phyloP scores from a whole-genome alignment of 2,888 invertebrate genomes.

The Lasiommata megera region DNA sequence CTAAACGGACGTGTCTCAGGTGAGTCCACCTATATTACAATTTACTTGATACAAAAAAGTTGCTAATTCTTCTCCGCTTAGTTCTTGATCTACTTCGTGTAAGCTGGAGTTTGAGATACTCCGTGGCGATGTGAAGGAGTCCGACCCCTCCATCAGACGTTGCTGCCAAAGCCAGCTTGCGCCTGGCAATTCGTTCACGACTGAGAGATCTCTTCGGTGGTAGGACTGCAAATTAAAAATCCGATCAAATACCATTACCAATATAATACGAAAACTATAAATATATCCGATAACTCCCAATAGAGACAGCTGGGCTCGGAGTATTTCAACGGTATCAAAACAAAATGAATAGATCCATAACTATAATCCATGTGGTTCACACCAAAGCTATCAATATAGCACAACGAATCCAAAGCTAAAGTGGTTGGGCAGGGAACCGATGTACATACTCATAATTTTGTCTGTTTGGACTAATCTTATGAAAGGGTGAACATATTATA shows the following conservation, averaged over 20 bases:
- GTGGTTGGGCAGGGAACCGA: no score
- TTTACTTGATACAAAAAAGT: conserved; percentile 86
- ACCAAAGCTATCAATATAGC: no score
- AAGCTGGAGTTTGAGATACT: conserved; percentile 89
- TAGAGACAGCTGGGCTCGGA: no score
- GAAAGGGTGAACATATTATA: no score
- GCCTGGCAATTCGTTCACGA: conserved; percentile 64
- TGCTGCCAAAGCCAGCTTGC: conserved; percentile 61
- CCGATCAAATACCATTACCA: not conserved
- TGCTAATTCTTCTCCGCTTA: conserved; percentile 85
- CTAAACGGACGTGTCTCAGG: conserved; percentile 67
- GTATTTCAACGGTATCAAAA: no score
- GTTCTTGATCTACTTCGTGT: conserved; percentile 86
- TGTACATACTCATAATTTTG: no score
- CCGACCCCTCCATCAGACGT: conserved; percentile 58
- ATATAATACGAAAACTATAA: no score
- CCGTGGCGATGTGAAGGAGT: conserved; percentile 73
- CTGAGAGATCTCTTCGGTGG: conserved; percentile 57
- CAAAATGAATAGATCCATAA: no score
- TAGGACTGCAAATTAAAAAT: conserved; percentile 49
- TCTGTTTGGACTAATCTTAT: no score
- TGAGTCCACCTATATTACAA: conserved; percentile 63
- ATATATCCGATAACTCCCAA: no score
- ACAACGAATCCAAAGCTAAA: no score
- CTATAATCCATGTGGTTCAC: no score